Evolutionary conservation across 2,797 vertebrate species (phyloP).

Genomic region (Phrynocephalus forsythii): DNA sequence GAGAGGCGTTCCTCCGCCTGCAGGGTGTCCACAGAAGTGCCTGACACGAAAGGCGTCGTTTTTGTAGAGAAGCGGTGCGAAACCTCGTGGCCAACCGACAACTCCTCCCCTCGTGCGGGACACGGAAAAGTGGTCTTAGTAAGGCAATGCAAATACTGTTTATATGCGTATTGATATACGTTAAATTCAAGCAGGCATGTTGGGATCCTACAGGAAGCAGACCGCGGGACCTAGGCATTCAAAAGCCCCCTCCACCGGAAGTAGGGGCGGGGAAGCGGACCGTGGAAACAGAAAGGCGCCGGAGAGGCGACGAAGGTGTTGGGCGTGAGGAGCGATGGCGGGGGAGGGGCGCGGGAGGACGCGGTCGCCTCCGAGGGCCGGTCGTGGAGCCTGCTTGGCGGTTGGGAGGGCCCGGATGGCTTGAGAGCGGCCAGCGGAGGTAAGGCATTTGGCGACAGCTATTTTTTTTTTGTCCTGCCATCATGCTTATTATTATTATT

Average conservation of each 20-base stretch:
- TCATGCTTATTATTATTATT: no score
- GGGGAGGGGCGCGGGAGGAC: no score
- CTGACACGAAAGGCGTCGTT: not conserved
- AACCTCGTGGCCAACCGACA: no score
- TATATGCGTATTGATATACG: not conserved
- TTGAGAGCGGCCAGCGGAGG: not conserved
- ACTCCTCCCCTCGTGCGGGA: fast-evolving
- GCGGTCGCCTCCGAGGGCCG: not conserved
- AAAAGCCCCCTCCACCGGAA: not conserved
- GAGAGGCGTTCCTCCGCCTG: not conserved
- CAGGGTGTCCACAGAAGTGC: not conserved
- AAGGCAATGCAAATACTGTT: fast-evolving
- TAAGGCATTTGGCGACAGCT: no score
- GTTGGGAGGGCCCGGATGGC: not conserved
- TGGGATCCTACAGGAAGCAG: no score
- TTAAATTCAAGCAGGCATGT: not conserved
- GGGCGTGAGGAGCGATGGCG: no score
- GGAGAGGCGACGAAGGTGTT: no score
- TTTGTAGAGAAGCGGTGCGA: no score
- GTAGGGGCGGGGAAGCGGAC: not conserved
- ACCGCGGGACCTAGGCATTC: not conserved
- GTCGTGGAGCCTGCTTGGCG: no score
- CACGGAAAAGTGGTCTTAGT: not conserved
- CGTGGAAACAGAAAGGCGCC: not conserved
- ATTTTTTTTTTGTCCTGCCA: no score